Evolutionary conservation across 2,797 vertebrate species (phyloP), one percentile per base, ranked within the genome.

Genomic region (Enteromius paludinosus): DNA sequence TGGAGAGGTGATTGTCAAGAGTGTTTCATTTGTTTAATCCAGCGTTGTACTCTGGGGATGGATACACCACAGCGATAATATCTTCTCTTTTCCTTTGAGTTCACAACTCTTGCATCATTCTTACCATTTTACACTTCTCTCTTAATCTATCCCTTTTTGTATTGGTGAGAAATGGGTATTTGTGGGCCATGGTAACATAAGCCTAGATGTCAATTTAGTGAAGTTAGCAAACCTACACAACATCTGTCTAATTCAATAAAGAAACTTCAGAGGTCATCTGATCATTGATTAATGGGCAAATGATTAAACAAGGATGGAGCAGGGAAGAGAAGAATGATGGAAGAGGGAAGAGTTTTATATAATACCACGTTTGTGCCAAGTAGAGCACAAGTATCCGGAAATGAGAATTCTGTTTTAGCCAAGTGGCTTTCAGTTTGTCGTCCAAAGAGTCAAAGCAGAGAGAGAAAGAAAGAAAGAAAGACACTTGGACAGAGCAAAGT

Each of bases 201-300:
- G 78, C 18, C 69, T 83, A n/a, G 54, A 65, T 59, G 2, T 72
- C 20, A 35, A 71, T 47, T 71, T 66, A 41, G 65, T 54, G 49
- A 76, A 81, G 66, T 81, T 79, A 54, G 49, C 45, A 61, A 62
- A 33, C 45, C 45, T 43, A 35, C 47, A 11, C 68, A 43, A 65
- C 30, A 7, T 84, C 49, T 68, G 49, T 59, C 45, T 64, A 73
- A 64, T 79, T 49, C 70, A 81, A 77, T 79, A 64, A 79, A 49
- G 66, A 73, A 15, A n/a, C 64, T 52, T 84, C 68, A 72, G 71
- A 86, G 87, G 84, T 45, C 64, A 64, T 66, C n/a, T 30, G 45
- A 66, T 84, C 11, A 72, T 76, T 85, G 35, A 84, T 85, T 87
- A 78, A 88, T 80, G 81, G 28, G 77, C 28, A n/a, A 18, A 81